Base-by-base conservation (phyloP, 64 coral and sea anemone species). In the Actinia tenebrosa region DNA sequence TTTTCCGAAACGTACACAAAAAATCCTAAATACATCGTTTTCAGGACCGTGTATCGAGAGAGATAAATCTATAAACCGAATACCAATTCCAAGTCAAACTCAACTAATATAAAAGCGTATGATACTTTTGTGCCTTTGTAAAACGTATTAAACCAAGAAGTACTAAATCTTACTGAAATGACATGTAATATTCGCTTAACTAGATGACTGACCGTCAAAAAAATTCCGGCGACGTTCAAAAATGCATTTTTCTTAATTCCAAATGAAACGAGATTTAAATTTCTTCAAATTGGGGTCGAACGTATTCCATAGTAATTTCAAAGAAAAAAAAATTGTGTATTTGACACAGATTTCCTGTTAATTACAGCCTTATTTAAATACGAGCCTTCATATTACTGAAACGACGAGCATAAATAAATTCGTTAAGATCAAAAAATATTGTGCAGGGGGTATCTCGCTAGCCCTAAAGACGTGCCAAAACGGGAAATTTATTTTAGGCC, bases 1-100 rank as follows among this genome's bases (percentile, higher is more conserved):
- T 92, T 92, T 92, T 84, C 90, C 86, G 79, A 87, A 83, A 87
- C 44, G 20, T 80, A 52, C 54, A 88, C 45, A 58, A 58, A 6
- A 84, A 56, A 62, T 64, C 11, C 56, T 30, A 25, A 81, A 53
- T 20, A 3, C 50, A 16, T 53, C 79, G 79, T 19, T 81, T 81
- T 81, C 44, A 81, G 79, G 5, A 53, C 45, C 5, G 47, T 45
- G 18, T 81, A 7, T 45, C 14, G 44, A 53, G 14, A 45, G 45
- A 13, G 45, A 81, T 45, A 22, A 81, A 52, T 50, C 50, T 50
- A 19, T 18, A 45, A 81, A 50, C 5, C 23, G 79, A 52, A 47
- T 50, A 53, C 44, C 15, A 81, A 47, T 81, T 81, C 26, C 69
- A 10, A 4, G 13, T 1, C 37, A 75, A 75, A 27, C 69, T 23